These are phyloP conservation scores for Pocota personata DNA, from an alignment of 2,888 invertebrate genomes.

Conservation along the genomic window DNA sequence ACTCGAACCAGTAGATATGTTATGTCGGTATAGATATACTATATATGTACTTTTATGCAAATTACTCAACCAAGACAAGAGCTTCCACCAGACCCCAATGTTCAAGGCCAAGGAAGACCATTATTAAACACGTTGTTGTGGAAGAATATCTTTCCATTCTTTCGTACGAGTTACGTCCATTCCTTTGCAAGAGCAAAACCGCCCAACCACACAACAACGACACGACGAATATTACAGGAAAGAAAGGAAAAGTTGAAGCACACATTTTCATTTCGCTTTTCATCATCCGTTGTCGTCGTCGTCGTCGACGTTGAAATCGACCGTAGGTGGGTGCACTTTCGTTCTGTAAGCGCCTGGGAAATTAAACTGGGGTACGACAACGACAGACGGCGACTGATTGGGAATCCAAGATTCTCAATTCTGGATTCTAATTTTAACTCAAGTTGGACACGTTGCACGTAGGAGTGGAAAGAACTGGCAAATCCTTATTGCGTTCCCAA, in stretches of 20 bases:
- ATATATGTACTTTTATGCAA: background rate
- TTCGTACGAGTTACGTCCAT: background rate
- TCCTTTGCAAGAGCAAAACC: background rate
- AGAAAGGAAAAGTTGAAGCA: constrained; percentile 27
- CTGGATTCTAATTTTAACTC: constrained; percentile 5
- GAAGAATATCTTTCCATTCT: background rate
- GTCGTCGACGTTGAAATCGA: background rate
- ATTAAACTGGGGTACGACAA: background rate
- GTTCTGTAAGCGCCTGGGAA: constrained; percentile 1
- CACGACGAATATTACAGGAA: background rate
- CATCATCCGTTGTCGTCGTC: background rate
- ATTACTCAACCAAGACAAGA: constrained; percentile 22
- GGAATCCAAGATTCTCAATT: background rate
- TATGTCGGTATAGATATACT: background rate
- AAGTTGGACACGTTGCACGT: background rate
- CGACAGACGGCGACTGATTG: background rate
- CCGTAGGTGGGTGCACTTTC: constrained; percentile 5
- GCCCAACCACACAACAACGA: background rate
- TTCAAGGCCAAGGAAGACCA: constrained; percentile 28
- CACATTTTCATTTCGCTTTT: constrained; percentile 27
- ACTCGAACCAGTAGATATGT: background rate
- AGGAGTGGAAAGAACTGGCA: background rate
- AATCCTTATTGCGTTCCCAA: background rate
- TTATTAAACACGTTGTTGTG: background rate
- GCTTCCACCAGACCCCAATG: constrained; percentile 10